Percentiles rank a stretch among this genome's conserved stretches.
These are phyloP conservation scores for Porites lutea DNA, from an alignment of 64 coral and sea anemone species.

Conservation along the genomic window DNA sequence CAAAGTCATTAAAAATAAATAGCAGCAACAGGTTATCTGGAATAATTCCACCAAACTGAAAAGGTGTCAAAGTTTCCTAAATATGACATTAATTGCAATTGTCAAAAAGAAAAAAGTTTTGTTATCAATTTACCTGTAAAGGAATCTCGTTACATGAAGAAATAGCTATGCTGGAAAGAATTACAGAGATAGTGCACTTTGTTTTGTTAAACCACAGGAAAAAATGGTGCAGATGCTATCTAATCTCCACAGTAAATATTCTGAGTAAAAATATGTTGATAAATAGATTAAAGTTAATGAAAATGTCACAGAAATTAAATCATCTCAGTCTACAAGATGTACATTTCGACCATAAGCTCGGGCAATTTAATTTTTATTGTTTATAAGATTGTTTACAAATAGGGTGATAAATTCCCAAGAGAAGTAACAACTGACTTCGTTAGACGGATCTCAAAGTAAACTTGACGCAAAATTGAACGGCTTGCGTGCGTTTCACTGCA, in stretches of 20 bases:
- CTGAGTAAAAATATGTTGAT: neutral
- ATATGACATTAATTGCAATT: too few relatives aligned
- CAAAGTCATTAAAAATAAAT: constrained; percentile 20
- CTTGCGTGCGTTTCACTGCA: too few relatives aligned
- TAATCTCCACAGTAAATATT: constrained; percentile 16
- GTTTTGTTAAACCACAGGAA: neutral
- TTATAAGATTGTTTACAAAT: neutral
- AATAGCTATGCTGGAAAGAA: too few relatives aligned
- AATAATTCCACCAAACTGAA: neutral
- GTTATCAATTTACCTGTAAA: too few relatives aligned
- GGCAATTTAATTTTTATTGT: neutral
- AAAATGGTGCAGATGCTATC: neutral
- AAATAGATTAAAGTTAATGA: neutral
- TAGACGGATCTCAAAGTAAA: neutral
- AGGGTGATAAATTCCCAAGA: neutral
- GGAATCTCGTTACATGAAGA: too few relatives aligned
- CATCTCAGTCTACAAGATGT: neutral
- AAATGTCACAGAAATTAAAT: neutral
- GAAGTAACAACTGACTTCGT: neutral
- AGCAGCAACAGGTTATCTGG: neutral
- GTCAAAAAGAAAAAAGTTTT: too few relatives aligned
- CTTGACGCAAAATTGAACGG: too few relatives aligned
- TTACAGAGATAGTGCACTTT: neutral
- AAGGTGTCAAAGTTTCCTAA: too few relatives aligned
- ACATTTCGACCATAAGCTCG: neutral